A percentile compares a stretch with the other conserved stretches of the same genome.
Conservation (phyloP, 2,113 vertebrate species). For the Saimiri boliviensis region DNA sequence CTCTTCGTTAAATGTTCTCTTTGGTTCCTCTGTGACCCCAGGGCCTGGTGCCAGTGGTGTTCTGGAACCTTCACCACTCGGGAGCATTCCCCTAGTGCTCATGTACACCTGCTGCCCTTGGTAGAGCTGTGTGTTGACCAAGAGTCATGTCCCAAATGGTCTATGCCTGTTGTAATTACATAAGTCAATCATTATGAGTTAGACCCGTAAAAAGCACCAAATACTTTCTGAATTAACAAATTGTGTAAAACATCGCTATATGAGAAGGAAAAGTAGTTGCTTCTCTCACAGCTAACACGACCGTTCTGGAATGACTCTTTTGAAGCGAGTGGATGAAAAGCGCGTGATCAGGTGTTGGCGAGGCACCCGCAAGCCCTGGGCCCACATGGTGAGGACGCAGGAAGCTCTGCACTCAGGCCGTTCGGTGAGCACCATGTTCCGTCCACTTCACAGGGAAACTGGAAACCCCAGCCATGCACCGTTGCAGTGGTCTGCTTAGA, state of each 20-base stretch:
- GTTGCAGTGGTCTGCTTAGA: fast-evolving
- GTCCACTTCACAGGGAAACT: fast-evolving
- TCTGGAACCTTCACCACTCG: neutral
- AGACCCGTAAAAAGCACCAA: neutral
- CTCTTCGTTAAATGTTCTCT: neutral
- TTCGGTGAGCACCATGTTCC: fast-evolving
- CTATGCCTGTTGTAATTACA: neutral
- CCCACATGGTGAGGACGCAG: fast-evolving
- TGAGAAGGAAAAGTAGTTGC: neutral
- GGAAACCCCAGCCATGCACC: fast-evolving
- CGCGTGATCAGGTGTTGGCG: fast-evolving
- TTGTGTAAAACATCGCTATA: neutral
- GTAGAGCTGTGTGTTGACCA: no score
- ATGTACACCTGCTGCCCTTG: neutral
- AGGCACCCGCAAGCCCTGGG: fast-evolving
- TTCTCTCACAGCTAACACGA: neutral
- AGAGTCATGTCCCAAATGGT: neutral
- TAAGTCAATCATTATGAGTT: neutral
- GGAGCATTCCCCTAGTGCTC: no score
- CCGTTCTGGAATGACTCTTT: neutral
- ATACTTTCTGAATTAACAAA: neutral
- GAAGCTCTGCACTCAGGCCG: fast-evolving
- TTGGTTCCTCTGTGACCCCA: neutral
- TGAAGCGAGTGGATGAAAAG: neutral
- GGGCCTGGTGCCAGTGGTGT: neutral